Evolutionary conservation across 2,797 vertebrate genomes (phyloP).

Genomic region (Tolypeutes matacus): DNA sequence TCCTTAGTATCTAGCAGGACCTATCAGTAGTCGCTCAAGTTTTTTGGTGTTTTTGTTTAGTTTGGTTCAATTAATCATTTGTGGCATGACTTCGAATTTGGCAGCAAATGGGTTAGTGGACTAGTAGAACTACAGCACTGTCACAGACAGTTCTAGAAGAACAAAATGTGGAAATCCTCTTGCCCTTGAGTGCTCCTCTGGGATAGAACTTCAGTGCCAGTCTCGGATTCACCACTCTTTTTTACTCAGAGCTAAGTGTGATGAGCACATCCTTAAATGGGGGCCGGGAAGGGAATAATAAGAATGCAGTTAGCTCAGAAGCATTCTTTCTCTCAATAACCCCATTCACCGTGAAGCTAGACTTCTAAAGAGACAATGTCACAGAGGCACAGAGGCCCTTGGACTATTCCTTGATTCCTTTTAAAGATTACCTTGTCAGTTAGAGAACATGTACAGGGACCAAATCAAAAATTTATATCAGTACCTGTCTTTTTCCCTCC

Average conservation of each 20-base stretch:
- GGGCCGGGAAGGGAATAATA: conserved; percentile 45
- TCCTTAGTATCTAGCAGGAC: conserved; percentile 58
- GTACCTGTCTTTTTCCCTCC: conserved; percentile 47
- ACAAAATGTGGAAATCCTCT: not conserved
- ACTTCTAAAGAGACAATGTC: conserved; percentile 57
- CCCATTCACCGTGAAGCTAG: conserved; percentile 46
- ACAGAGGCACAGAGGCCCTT: conserved; percentile 64
- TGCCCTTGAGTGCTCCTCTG: not conserved
- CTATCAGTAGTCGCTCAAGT: conserved; percentile 65
- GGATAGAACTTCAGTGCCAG: not conserved
- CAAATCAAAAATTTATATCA: not conserved
- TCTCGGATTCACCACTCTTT: conserved; percentile 69
- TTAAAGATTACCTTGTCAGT: conserved; percentile 33
- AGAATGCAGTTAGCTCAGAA: conserved; percentile 63
- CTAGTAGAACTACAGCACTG: conserved; percentile 42
- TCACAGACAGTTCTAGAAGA: conserved; percentile 33
- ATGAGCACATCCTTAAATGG: conserved; percentile 55
- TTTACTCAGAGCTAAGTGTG: conserved; percentile 60
- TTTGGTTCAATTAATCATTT: not conserved
- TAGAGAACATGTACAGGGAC: not conserved
- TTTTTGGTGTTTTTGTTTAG: conserved; percentile 65
- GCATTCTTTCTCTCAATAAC: conserved; percentile 63
- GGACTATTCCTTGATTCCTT: conserved; percentile 58
- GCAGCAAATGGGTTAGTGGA: conserved; percentile 68
- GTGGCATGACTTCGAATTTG: not conserved